Percentiles rank a stretch among this genome's conserved stretches.
These are phyloP conservation scores for Vandiemenella viatica DNA, from an alignment of 2,888 invertebrate species.

Conservation along the genomic window DNA sequence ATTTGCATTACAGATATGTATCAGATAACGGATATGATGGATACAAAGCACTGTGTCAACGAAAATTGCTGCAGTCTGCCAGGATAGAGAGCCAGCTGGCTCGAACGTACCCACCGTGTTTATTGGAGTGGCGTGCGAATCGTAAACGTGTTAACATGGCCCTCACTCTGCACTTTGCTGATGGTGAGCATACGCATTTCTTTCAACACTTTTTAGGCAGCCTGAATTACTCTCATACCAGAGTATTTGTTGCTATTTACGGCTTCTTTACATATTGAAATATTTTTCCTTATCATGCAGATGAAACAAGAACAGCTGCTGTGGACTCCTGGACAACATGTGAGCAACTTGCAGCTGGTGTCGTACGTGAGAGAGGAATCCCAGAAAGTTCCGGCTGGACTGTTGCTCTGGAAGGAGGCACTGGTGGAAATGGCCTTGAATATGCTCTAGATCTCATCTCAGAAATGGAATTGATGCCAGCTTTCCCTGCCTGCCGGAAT, in stretches of 20 bases:
- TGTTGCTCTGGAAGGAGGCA: conserved; percentile 37
- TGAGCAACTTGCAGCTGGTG: conserved; percentile 49
- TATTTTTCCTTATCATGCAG: conserved; percentile 24
- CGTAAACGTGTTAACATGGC: conserved; percentile 63
- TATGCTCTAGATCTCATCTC: conserved; percentile 84
- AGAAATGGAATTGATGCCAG: conserved; percentile 78
- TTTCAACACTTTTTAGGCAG: too few relatives aligned
- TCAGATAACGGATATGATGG: conserved; percentile 60
- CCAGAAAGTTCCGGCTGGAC: conserved; percentile 45
- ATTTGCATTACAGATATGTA: conserved; percentile 42
- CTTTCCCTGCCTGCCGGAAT: conserved; percentile 51
- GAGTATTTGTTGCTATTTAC: too few relatives aligned
- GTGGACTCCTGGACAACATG: conserved; percentile 92
- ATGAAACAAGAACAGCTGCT: conserved; percentile 49
- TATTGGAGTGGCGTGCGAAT: conserved; percentile 68
- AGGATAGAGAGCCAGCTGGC: conserved; percentile 35
- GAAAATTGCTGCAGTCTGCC: conserved; percentile 45
- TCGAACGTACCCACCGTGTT: conserved; percentile 58
- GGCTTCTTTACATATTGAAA: too few relatives aligned
- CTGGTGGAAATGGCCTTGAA: conserved; percentile 58
- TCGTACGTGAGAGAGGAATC: conserved; percentile 34
- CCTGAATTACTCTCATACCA: too few relatives aligned
- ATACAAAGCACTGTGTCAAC: conserved; percentile 50
- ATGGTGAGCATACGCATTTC: too few relatives aligned
- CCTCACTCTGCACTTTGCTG: conserved; percentile 44